Percentiles rank a stretch among this genome's conserved stretches.
Conservation (phyloP, 2,888 invertebrate genomes). For the Corbicula japonica region DNA sequence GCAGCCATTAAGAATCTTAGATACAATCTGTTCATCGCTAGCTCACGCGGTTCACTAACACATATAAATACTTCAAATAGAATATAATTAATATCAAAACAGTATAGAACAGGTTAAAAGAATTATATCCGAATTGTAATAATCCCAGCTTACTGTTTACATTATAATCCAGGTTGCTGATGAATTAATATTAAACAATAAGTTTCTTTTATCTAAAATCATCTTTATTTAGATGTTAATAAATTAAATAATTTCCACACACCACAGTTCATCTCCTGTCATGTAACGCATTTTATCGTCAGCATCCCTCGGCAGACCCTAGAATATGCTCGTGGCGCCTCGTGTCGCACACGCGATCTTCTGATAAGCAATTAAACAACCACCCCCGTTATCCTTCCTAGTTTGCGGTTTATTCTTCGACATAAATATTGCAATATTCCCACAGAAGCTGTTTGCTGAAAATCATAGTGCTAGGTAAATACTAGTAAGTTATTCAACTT, state of each 20-base stretch:
- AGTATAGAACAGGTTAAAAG: background rate
- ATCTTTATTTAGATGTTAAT: background rate
- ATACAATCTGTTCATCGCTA: no score
- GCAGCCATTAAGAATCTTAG: no score
- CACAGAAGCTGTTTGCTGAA: background rate
- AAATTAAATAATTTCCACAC: background rate
- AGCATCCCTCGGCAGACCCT: conserved; percentile 8
- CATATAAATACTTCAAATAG: background rate
- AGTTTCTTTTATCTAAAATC: background rate
- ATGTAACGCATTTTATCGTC: conserved; percentile 47
- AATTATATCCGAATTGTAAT: background rate
- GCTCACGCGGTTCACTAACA: no score
- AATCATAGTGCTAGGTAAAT: conserved; percentile 2
- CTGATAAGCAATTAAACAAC: background rate
- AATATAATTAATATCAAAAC: background rate
- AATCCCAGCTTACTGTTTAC: background rate
- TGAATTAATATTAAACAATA: background rate
- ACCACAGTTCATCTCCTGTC: conserved; percentile 60
- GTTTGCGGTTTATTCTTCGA: background rate
- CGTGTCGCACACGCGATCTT: background rate
- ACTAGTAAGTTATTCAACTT: background rate
- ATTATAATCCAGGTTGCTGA: background rate
- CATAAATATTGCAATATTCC: background rate
- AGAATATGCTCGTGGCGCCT: background rate
- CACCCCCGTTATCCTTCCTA: background rate